These are phyloP conservation scores for Drosophila aff. DNA, from an alignment of 1,140 invertebrate genomes.

Conservation along the genomic window DNA sequence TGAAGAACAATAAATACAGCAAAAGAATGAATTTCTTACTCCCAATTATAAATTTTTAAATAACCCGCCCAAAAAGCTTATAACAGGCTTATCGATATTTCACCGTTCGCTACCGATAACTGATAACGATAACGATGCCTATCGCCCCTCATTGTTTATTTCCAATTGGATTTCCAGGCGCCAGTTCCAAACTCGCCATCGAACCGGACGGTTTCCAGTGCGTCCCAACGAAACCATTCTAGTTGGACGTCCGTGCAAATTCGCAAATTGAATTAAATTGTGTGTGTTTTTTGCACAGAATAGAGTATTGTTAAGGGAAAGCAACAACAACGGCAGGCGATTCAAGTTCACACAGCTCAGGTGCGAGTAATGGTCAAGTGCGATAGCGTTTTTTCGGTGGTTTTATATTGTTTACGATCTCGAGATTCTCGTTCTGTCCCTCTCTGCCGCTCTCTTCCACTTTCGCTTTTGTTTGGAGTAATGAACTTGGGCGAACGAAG, in stretches of 20 bases:
- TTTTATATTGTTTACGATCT: constrained; percentile 37
- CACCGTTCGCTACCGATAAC: background rate
- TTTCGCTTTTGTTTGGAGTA: constrained; percentile 58
- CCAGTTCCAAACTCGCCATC: constrained; percentile 59
- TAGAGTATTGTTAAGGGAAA: constrained; percentile 4
- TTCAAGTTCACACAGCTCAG: constrained; percentile 27
- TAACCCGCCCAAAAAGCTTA: background rate
- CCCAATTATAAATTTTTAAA: background rate
- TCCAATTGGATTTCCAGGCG: constrained; percentile 64
- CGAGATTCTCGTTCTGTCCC: constrained; percentile 36
- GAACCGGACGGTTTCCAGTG: constrained; percentile 59
- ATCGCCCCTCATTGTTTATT: constrained; percentile 54
- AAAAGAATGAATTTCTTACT: too few relatives aligned
- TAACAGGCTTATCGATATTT: constrained; percentile 2
- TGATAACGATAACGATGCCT: constrained; percentile 6
- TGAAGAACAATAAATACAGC: too few relatives aligned
- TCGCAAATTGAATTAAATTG: constrained; percentile 43
- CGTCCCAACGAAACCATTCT: constrained; percentile 21
- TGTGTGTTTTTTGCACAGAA: constrained; percentile 18
- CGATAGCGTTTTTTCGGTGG: background rate
- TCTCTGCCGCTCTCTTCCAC: constrained; percentile 14
- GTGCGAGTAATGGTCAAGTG: constrained; percentile 20
- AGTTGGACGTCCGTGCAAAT: constrained; percentile 11
- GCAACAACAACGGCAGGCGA: background rate
- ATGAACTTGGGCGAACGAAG: constrained; percentile 18